These are phyloP conservation scores for Trachythela sp. DNA, from an alignment of 64 coral and sea anemone species.

Conservation along the genomic window DNA sequence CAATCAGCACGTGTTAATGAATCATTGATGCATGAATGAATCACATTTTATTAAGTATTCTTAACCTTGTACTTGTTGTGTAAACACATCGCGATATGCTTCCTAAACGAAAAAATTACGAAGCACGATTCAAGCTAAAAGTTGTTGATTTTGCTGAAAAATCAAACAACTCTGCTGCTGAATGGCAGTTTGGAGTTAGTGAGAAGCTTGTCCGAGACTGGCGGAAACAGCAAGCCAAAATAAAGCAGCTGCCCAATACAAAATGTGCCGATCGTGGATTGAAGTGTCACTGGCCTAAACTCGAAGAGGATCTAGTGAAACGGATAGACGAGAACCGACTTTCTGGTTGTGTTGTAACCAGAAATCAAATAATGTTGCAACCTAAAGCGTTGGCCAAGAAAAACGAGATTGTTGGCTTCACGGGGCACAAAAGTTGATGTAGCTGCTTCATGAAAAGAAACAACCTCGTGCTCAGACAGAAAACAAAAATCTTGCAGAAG, in stretches of 20 bases:
- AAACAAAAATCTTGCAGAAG: no score
- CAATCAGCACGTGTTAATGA: no score
- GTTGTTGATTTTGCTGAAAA: background rate
- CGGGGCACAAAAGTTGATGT: constrained; percentile 35
- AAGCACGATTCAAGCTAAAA: background rate
- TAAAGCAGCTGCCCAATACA: background rate
- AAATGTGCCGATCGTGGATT: background rate
- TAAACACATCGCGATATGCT: background rate
- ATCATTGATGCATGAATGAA: no score
- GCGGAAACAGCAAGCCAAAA: background rate
- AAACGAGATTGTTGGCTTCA: no score
- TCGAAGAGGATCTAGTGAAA: background rate
- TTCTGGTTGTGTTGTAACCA: constrained; percentile 22
- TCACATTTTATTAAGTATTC: background rate
- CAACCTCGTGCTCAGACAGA: constrained; percentile 7
- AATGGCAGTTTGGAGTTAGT: background rate
- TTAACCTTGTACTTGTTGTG: background rate
- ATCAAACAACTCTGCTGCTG: no score
- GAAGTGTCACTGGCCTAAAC: constrained; percentile 27
- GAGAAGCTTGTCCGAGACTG: background rate
- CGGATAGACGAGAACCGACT: constrained; percentile 19
- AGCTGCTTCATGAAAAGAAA: constrained; percentile 32
- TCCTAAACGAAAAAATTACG: background rate
- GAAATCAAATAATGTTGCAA: constrained; percentile 34
- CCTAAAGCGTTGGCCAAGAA: constrained; percentile 3